Conservation (phyloP, 2,888 invertebrate genomes). For the Tinea semifulvella region DNA sequence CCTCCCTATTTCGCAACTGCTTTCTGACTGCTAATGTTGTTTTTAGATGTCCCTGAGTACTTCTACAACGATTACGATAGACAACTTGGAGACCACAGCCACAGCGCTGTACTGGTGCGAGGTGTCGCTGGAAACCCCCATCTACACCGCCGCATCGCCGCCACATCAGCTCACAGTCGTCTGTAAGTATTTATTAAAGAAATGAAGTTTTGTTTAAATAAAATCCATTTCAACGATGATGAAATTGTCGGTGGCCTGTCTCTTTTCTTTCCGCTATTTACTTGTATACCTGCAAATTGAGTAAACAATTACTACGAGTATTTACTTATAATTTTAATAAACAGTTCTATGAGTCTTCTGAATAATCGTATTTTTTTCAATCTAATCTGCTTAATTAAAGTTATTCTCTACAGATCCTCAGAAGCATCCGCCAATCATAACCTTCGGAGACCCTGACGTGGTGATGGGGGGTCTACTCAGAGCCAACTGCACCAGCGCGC, state of each 20-base stretch:
- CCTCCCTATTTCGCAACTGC: no score
- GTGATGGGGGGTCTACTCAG: conserved; percentile 75
- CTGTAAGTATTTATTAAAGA: conserved; percentile 79
- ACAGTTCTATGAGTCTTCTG: no score
- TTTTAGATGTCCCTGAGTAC: conserved; percentile 54
- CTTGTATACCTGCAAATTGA: no score
- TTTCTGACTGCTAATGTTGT: no score
- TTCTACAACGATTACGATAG: conserved; percentile 69
- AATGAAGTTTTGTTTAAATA: no score
- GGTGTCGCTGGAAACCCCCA: conserved; percentile 83
- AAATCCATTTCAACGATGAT: no score
- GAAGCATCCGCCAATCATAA: conserved; percentile 74
- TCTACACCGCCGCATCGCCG: conserved; percentile 82
- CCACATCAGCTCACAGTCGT: conserved; percentile 81
- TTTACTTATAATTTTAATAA: no score
- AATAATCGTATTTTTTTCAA: no score
- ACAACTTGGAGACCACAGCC: conserved; percentile 80
- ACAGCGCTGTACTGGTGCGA: conserved; percentile 84
- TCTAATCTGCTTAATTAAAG: no score
- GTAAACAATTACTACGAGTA: no score
- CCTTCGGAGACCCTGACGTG: conserved; percentile 75
- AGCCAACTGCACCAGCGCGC: conserved; percentile 79
- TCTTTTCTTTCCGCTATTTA: no score
- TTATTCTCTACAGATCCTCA: conserved; percentile 68
- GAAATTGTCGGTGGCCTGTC: no score